phyloP scores from a whole-genome alignment of 2,113 vertebrate genomes.

The Xyliphius kryptos region DNA sequence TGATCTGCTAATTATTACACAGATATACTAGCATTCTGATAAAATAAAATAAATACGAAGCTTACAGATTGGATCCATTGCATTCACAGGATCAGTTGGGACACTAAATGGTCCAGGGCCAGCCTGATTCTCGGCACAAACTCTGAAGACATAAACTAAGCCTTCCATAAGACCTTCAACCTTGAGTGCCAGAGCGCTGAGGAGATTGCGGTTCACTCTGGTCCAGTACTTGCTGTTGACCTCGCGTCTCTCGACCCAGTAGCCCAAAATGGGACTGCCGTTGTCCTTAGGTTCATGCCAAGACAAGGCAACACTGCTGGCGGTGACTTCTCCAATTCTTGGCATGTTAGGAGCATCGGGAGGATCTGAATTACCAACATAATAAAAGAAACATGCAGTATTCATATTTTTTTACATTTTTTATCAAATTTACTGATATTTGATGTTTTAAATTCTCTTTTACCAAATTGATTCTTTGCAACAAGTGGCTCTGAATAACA shows the following conservation, averaged over 20 bases:
- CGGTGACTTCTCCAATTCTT: slow-evolving; percentile 75
- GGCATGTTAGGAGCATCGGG: slow-evolving; percentile 92
- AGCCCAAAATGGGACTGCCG: slow-evolving; percentile 90
- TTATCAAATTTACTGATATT: neutral
- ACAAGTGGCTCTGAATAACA: slow-evolving; percentile 81
- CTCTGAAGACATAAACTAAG: slow-evolving; percentile 92
- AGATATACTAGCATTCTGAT: neutral
- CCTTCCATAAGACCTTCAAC: slow-evolving; percentile 87
- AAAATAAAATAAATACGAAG: slow-evolving; percentile 29
- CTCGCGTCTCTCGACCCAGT: slow-evolving; percentile 96
- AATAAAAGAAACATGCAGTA: too few species aligned
- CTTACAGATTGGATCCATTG: slow-evolving; percentile 83
- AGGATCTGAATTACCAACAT: slow-evolving; percentile 66
- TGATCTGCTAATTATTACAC: too few species aligned
- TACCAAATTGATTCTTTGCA: slow-evolving; percentile 95
- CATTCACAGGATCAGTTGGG: slow-evolving; percentile 88
- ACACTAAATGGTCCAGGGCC: slow-evolving; percentile 90
- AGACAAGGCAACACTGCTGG: slow-evolving; percentile 83
- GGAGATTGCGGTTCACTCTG: slow-evolving; percentile 79
- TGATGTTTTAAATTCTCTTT: slow-evolving; percentile 44
- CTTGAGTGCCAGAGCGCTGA: slow-evolving; percentile 70
- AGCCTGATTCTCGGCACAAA: slow-evolving; percentile 92
- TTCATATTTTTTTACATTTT: neutral
- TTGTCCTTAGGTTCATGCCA: slow-evolving; percentile 93
- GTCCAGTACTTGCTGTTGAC: slow-evolving; percentile 93